Conservation (phyloP, 1,140 invertebrate genomes). For the Episyrphus balteatus region DNA sequence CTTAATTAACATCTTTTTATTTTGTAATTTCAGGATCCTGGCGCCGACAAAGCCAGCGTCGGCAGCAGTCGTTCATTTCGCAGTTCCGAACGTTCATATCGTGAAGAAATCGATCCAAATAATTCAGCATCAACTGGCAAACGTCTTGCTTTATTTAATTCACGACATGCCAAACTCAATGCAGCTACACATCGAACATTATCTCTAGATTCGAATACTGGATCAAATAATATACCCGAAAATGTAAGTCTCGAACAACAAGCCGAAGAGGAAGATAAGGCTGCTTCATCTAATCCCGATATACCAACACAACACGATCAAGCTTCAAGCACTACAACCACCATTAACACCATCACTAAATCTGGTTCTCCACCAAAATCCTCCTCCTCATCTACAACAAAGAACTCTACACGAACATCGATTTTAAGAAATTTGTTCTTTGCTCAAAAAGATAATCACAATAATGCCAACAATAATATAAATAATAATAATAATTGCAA, state of each 20-base stretch:
- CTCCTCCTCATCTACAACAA: neutral
- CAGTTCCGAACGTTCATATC: constrained; percentile 2
- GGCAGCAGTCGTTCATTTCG: constrained; percentile 5
- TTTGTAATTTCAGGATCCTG: constrained; percentile 4
- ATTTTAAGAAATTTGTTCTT: constrained; percentile 7
- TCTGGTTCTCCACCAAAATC: neutral
- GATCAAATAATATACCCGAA: constrained; percentile 3
- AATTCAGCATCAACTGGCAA: constrained; percentile 1
- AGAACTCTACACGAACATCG: constrained; percentile 2
- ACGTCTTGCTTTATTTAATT: neutral
- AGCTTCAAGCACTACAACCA: neutral
- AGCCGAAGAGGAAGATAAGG: neutral
- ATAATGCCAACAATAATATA: neutral
- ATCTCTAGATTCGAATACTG: constrained; percentile 5
- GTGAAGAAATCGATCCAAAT: constrained; percentile 5
- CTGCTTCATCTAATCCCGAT: neutral
- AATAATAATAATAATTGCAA: neutral
- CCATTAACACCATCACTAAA: too few species aligned
- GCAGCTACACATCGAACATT: constrained; percentile 4
- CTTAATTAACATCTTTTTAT: neutral
- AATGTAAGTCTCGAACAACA: constrained; percentile 2
- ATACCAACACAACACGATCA: neutral
- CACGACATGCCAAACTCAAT: constrained; percentile 3
- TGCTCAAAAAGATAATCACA: neutral
- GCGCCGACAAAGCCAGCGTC: constrained; percentile 6